phyloP scores from a whole-genome alignment of 2,113 vertebrate species.

The Holacanthus passer region DNA sequence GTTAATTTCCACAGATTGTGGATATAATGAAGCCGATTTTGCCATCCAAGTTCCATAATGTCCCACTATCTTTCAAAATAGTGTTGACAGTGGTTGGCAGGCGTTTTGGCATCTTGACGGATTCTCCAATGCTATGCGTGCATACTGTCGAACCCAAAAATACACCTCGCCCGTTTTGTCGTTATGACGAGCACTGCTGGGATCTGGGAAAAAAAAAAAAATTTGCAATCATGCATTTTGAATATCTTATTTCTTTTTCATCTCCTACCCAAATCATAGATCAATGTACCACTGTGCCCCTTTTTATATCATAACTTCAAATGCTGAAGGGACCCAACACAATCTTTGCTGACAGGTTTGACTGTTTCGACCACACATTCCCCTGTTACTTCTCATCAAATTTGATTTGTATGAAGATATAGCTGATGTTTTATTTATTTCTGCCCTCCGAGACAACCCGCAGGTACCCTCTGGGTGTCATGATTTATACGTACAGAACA shows the following conservation, averaged over 20 bases:
- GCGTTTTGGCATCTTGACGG: constrained; percentile 44
- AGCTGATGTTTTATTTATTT: constrained; percentile 82
- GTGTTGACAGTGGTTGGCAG: constrained; percentile 60
- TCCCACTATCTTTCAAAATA: constrained; percentile 65
- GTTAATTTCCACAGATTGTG: constrained; percentile 78
- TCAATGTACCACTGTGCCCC: constrained; percentile 26
- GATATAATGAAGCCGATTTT: constrained; percentile 74
- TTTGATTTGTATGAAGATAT: constrained; percentile 77
- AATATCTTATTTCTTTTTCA: constrained; percentile 10
- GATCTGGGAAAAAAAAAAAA: neutral
- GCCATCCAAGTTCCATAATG: constrained; percentile 68
- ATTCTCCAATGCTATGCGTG: constrained; percentile 29
- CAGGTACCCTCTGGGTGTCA: constrained; percentile 80
- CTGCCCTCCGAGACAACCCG: constrained; percentile 74
- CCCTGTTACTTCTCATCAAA: constrained; percentile 75
- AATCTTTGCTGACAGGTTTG: constrained; percentile 62
- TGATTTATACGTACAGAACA: constrained; percentile 80
- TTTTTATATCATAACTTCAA: constrained; percentile 43
- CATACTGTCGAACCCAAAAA: constrained; percentile 1
- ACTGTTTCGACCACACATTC: constrained; percentile 54
- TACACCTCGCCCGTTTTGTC: constrained; percentile 1
- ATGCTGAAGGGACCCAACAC: constrained; percentile 40
- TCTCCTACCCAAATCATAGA: constrained; percentile 42
- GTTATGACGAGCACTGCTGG: constrained; percentile 1
- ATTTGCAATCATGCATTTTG: constrained; percentile 43